Conservation (phyloP, 2,888 invertebrate species). For the Hemithea aestivaria region DNA sequence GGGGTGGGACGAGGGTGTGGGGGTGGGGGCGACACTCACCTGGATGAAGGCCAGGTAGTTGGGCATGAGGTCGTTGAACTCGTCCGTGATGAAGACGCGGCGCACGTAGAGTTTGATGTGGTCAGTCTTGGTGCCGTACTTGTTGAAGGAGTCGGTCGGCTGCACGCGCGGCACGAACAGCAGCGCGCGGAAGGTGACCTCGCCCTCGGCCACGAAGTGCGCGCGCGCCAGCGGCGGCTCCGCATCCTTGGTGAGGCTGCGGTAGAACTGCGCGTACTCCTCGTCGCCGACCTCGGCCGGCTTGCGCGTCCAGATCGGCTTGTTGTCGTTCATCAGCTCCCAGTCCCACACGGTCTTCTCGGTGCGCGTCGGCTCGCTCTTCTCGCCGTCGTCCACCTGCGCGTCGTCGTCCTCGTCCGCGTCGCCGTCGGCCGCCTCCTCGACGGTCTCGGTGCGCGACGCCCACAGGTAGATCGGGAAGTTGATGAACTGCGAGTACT, state of each 20-base stretch:
- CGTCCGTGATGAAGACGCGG: constrained; percentile 99
- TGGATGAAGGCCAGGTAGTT: constrained; percentile 97
- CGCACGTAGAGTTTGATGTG: constrained; percentile 98
- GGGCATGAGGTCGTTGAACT: constrained; percentile 99
- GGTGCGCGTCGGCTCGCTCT: constrained; percentile 83
- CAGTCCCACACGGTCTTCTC: constrained; percentile 99
- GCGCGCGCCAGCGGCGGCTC: constrained; percentile 88
- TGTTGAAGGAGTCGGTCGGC: constrained; percentile 96
- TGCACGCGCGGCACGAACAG: constrained; percentile 95
- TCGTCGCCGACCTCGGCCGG: constrained; percentile 88
- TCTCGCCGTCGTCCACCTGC: constrained; percentile 85
- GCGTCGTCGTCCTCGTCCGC: constrained; percentile 57
- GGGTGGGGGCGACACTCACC: constrained; percentile 73
- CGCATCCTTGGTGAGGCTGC: constrained; percentile 93
- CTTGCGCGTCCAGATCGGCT: constrained; percentile 99
- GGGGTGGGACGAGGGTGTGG: constrained; percentile 86
- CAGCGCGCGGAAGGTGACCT: constrained; percentile 98
- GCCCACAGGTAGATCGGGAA: constrained; percentile 99
- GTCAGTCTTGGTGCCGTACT: constrained; percentile 96
- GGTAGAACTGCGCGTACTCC: constrained; percentile 98
- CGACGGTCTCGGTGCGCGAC: constrained; percentile 59
- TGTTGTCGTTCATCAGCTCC: constrained; percentile 97
- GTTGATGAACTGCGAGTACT: constrained; percentile 99
- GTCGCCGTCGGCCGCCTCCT: constrained; percentile 27
- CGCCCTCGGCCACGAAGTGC: constrained; percentile 99